Evolutionary conservation across 1,140 invertebrate species (phyloP).

Genomic region (Drosophila seguyi): DNA sequence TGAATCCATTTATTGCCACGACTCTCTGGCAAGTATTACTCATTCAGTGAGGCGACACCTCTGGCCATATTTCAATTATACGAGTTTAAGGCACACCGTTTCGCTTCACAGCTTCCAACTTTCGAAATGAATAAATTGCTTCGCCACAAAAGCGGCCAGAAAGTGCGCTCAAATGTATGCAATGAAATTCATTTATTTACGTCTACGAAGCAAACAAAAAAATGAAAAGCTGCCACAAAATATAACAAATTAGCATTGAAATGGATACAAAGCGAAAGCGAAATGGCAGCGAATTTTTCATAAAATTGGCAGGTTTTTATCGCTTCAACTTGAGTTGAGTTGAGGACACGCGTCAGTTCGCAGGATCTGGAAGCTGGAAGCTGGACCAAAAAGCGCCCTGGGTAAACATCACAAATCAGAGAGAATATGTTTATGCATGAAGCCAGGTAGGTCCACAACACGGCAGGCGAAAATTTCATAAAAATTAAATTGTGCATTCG

Average conservation of each 20-base stretch:
- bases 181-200: slow-evolving; percentile 57
- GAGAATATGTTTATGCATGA: slow-evolving; percentile 39
- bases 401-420: slow-evolving; percentile 55
- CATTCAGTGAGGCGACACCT: slow-evolving; percentile 50
- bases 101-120: slow-evolving; percentile 40
- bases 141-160: slow-evolving; percentile 21
- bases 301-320: slow-evolving; percentile 47
- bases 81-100: slow-evolving; percentile 26
- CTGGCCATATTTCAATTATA: slow-evolving; percentile 55
- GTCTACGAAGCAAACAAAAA: slow-evolving; percentile 31
- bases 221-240: slow-evolving; percentile 29
- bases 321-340: slow-evolving; percentile 25
- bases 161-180: slow-evolving; percentile 50
- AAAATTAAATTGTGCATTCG: slow-evolving; percentile 65
- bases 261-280: slow-evolving; percentile 19
- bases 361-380: slow-evolving; percentile 8
- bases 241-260: slow-evolving; percentile 59
- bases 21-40: slow-evolving; percentile 25
- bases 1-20: slow-evolving; percentile 35
- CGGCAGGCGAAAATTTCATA: slow-evolving; percentile 41
- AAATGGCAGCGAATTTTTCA: slow-evolving; percentile 44
- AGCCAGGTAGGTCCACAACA: neutral
- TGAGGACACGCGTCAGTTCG: slow-evolving; percentile 14
- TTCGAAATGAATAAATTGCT: slow-evolving; percentile 56
- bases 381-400: slow-evolving; percentile 12